Conservation (phyloP, 2,797 vertebrate species). For the Apogon hyalosoma region DNA sequence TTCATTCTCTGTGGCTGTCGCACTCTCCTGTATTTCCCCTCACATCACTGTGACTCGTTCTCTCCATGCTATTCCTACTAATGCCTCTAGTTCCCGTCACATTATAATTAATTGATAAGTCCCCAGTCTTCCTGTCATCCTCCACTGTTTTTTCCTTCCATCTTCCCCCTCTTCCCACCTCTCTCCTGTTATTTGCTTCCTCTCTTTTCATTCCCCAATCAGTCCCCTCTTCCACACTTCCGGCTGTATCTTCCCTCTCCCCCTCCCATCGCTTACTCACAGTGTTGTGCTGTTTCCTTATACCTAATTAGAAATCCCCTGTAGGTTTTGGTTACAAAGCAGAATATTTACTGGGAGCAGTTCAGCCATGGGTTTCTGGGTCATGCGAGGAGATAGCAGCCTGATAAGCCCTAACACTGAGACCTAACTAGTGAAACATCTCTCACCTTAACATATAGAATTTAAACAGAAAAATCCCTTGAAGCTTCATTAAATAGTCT, state of each 20-base stretch:
- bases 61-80: slow-evolving; percentile 22
- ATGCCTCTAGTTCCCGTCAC: slow-evolving; percentile 27
- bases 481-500: slow-evolving; percentile 19
- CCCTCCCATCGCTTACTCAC: slow-evolving; percentile 29
- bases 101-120: slow-evolving; percentile 66
- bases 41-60: slow-evolving; percentile 2
- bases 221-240: slow-evolving; percentile 39
- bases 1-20: slow-evolving; percentile 16
- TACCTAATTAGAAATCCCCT: slow-evolving; percentile 79
- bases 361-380: slow-evolving; percentile 80
- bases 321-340: slow-evolving; percentile 69
- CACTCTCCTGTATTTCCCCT: slow-evolving; percentile 10
- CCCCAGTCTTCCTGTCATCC: slow-evolving; percentile 58
- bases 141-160: slow-evolving; percentile 37
- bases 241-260: slow-evolving; percentile 36
- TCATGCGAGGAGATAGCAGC: slow-evolving; percentile 36
- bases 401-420: slow-evolving; percentile 42
- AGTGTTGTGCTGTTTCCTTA: slow-evolving; percentile 63
- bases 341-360: slow-evolving; percentile 69
- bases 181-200: slow-evolving; percentile 54
- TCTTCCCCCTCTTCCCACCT: slow-evolving; percentile 34
- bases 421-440: slow-evolving; percentile 15
- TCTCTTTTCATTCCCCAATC: slow-evolving; percentile 45
- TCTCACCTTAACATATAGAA: slow-evolving; percentile 7
- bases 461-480: slow-evolving; percentile 14